Evolutionary conservation across 2,888 invertebrate genomes (phyloP).

Genomic region (Cheilosia variabilis): DNA sequence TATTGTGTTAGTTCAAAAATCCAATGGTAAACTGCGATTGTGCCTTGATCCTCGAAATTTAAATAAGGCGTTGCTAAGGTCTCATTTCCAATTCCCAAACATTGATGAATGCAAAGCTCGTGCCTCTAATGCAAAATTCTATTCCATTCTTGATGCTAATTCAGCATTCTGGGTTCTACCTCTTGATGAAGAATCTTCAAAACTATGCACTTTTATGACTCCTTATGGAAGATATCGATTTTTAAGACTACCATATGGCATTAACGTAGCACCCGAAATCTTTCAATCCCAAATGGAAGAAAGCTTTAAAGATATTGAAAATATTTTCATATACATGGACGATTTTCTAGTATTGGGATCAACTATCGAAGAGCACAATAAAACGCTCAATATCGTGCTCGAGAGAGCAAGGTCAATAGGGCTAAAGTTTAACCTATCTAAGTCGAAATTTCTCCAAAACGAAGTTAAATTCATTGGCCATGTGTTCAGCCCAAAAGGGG

Average conservation of each 20-base stretch:
- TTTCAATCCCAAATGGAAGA: conserved; percentile 72
- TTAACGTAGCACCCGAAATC: conserved; percentile 37
- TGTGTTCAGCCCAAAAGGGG: conserved; percentile 22
- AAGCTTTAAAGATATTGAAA: conserved; percentile 3
- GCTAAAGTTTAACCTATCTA: too few relatives aligned
- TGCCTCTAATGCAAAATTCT: conserved; percentile 30
- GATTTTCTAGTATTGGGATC: conserved; percentile 37
- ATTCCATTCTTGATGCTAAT: conserved; percentile 44
- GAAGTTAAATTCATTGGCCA: conserved; percentile 43
- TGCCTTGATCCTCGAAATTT: conserved; percentile 69
- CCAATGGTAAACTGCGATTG: conserved; percentile 61
- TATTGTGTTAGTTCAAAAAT: conserved; percentile 62
- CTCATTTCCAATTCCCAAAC: conserved; percentile 44
- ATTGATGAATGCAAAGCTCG: conserved; percentile 43
- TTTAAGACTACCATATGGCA: too few relatives aligned
- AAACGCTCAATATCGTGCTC: too few relatives aligned
- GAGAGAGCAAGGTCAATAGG: too few relatives aligned
- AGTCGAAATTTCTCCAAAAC: too few relatives aligned
- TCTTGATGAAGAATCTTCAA: conserved; percentile 43
- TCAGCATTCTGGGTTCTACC: conserved; percentile 38
- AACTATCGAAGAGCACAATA: too few relatives aligned
- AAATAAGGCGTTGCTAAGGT: conserved; percentile 60
- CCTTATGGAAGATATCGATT: conserved; percentile 43
- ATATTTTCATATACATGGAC: conserved; percentile 47
- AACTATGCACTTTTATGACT: conserved; percentile 70